Conservation (phyloP, 2,113 vertebrate species). For the Eidolon helvum region DNA sequence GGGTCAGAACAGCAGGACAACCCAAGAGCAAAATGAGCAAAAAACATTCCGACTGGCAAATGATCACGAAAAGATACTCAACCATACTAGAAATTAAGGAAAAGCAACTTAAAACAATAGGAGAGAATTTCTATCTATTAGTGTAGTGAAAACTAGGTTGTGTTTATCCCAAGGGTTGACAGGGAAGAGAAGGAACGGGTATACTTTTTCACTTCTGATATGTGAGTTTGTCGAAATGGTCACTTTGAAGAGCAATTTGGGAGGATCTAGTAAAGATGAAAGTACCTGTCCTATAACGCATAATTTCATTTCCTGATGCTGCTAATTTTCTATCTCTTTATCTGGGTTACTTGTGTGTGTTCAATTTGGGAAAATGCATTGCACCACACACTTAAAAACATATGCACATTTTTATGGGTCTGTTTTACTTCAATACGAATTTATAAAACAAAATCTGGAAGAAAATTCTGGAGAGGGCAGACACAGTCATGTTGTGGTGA, state of each 20-base stretch:
- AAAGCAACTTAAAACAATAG: background rate
- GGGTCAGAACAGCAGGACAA: background rate
- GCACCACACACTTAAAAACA: background rate
- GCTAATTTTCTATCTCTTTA: background rate
- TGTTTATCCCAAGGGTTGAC: background rate
- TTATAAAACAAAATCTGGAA: background rate
- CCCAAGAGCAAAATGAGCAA: background rate
- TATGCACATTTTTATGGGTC: background rate
- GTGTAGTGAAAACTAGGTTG: background rate
- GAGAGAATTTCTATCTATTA: background rate
- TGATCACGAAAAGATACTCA: background rate
- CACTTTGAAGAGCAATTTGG: background rate
- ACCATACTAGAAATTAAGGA: background rate
- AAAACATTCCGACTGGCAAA: background rate
- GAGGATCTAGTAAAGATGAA: background rate
- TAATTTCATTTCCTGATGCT: background rate
- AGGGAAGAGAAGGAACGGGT: background rate
- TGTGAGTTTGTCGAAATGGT: background rate
- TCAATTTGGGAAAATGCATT: background rate
- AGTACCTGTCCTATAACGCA: background rate
- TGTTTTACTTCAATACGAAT: background rate
- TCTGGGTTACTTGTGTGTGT: background rate
- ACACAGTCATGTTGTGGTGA: background rate
- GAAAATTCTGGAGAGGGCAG: background rate
- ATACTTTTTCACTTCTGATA: background rate